Conservation (phyloP, 1,140 invertebrate genomes). For the Neuroterus valhalla region DNA sequence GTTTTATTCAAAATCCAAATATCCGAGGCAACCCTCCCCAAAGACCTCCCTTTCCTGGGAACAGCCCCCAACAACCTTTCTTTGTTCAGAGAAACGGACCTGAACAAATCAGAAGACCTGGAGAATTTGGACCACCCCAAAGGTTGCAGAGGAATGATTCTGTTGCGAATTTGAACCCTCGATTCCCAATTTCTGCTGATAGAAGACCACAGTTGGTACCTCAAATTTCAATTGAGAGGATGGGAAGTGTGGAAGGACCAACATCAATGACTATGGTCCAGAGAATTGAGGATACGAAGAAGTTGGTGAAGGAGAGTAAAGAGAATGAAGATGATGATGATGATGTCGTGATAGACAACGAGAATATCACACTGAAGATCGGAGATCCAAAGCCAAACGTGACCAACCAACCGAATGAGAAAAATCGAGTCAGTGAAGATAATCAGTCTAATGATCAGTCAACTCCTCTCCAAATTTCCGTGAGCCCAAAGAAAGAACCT, state of each 20-base stretch:
- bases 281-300: constrained; percentile 34
- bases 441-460: not conserved
- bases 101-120: not conserved
- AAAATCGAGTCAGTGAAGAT: not conserved
- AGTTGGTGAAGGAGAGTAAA: constrained; percentile 40
- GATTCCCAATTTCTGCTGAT: constrained; percentile 13
- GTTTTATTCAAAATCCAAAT: constrained; percentile 9
- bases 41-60: not conserved
- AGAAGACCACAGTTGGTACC: constrained; percentile 47
- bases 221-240: constrained; percentile 58
- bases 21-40: constrained; percentile 20
- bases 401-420: constrained; percentile 27
- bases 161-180: constrained; percentile 5
- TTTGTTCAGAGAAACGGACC: not conserved
- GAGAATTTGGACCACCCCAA: not conserved
- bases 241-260: constrained; percentile 56
- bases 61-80: not conserved
- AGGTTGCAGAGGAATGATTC: constrained; percentile 50
- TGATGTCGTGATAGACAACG: constrained; percentile 59
- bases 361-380: constrained; percentile 39
- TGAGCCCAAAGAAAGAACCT: not conserved
- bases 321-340: constrained; percentile 58
- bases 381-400: not conserved
- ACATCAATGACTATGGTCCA: constrained; percentile 25
- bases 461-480: not conserved